These are phyloP conservation scores for Vanessa cardui DNA, from an alignment of 2,888 invertebrate genomes.

Conservation along the genomic window DNA sequence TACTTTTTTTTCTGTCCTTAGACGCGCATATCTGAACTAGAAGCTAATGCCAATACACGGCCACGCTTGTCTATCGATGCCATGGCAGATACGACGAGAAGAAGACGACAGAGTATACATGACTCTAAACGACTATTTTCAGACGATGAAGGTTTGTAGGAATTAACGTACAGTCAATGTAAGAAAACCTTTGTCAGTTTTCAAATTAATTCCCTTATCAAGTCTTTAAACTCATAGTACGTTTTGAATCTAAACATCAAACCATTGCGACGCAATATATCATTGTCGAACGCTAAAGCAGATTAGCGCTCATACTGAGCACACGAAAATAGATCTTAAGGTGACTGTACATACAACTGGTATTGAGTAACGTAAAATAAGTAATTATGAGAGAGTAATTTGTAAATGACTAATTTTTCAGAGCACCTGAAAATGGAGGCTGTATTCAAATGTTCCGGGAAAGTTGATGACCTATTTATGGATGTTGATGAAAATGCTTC, in stretches of 20 bases:
- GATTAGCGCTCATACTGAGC: too few species aligned
- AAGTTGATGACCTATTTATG: slow-evolving; percentile 63
- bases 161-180: too few species aligned
- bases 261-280: too few species aligned
- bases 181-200: too few species aligned
- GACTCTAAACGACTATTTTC: slow-evolving; percentile 61
- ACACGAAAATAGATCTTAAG: too few species aligned
- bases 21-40: slow-evolving; percentile 57
- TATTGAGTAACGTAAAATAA: too few species aligned
- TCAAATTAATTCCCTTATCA: too few species aligned
- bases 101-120: slow-evolving; percentile 65
- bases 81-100: slow-evolving; percentile 50
- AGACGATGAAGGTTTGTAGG: slow-evolving; percentile 47
- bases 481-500: slow-evolving; percentile 62
- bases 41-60: slow-evolving; percentile 46
- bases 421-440: slow-evolving; percentile 59
- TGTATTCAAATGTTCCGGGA: slow-evolving; percentile 51
- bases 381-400: too few species aligned
- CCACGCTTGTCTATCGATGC: slow-evolving; percentile 52
- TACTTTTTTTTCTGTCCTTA: slow-evolving; percentile 37
- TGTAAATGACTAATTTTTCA: slow-evolving; percentile 40
- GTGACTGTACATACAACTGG: too few species aligned
- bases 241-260: too few species aligned
- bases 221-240: too few species aligned
- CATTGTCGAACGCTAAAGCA: too few species aligned